A percentile compares a stretch with the other conserved stretches of the same genome.
These are phyloP conservation scores for Spinus pinus DNA, from an alignment of 2,797 vertebrate species.

Conservation along the genomic window DNA sequence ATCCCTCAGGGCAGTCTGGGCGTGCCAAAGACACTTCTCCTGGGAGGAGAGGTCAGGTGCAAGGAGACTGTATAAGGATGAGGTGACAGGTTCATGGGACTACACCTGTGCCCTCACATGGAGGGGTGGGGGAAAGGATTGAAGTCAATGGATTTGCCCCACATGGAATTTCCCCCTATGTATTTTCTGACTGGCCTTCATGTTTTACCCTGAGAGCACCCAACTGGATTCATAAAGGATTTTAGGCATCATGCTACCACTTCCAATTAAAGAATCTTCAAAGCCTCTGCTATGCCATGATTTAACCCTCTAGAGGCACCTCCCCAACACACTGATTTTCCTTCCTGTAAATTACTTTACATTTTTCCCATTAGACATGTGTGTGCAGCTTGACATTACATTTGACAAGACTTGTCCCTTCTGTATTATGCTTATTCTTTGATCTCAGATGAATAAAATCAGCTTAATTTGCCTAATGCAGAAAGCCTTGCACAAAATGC, in stretches of 20 bases:
- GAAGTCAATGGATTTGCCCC: neutral
- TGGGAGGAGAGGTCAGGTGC: neutral
- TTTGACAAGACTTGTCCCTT: neutral
- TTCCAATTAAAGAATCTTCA: neutral
- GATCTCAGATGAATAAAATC: neutral
- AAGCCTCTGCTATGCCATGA: neutral
- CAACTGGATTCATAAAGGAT: neutral
- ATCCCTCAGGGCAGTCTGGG: neutral
- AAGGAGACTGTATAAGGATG: neutral
- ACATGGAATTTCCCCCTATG: rapidly evolving
- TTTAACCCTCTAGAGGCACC: neutral
- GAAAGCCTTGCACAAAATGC: neutral
- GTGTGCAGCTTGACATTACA: neutral
- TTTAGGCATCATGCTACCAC: neutral
- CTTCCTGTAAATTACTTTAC: neutral
- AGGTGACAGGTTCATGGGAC: neutral
- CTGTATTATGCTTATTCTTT: neutral
- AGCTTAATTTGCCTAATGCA: neutral
- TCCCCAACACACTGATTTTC: neutral
- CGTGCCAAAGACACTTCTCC: neutral
- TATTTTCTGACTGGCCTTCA: neutral
- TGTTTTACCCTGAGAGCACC: neutral
- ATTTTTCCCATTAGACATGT: neutral
- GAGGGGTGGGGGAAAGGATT: neutral
- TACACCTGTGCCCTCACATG: neutral